Conservation (phyloP, 2,797 vertebrate species). For the Valencia hispanica region DNA sequence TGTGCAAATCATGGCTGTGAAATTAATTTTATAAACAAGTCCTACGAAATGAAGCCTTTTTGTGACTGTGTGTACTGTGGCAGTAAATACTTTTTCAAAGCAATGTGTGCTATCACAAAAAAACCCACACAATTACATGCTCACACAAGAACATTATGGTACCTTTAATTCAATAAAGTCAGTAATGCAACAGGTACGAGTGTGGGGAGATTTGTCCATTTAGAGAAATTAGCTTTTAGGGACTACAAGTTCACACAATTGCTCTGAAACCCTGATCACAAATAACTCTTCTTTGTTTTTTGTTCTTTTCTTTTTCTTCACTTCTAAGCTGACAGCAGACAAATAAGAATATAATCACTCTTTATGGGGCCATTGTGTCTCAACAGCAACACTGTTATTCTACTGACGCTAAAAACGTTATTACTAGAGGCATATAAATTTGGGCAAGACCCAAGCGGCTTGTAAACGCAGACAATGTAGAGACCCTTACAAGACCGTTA, state of each 20-base stretch:
- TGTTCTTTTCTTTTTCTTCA: neutral
- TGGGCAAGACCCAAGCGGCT: neutral
- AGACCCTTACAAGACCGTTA: neutral
- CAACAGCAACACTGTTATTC: neutral
- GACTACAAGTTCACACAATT: neutral
- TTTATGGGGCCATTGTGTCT: neutral
- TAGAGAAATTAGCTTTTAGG: neutral
- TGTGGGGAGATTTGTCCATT: neutral
- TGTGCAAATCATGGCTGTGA: no score
- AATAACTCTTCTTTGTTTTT: neutral
- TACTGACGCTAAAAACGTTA: neutral
- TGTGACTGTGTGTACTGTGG: no score
- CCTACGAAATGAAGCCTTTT: no score
- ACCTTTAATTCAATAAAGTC: no score
- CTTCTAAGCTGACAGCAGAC: neutral
- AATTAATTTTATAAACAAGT: no score
- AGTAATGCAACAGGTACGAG: neutral
- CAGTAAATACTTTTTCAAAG: no score
- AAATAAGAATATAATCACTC: neutral
- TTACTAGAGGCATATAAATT: neutral
- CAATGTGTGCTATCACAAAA: no score
- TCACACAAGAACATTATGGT: no score
- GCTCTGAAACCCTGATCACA: neutral
- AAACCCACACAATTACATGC: no score
- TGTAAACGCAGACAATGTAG: neutral